Base-by-base conservation (phyloP, 2,888 invertebrate species). In the Anoncus sp. region DNA sequence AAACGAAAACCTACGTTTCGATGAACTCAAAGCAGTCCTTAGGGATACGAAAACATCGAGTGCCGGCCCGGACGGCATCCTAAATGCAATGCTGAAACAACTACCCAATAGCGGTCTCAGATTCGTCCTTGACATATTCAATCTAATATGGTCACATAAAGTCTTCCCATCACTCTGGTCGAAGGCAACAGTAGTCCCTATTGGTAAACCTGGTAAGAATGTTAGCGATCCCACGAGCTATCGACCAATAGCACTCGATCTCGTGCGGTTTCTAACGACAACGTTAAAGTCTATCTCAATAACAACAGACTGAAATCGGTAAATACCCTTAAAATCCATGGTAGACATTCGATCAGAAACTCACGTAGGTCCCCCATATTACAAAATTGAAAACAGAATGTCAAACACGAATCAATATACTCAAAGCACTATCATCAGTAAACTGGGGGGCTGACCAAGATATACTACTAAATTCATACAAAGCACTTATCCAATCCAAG, bases 301-400 rank as follows among this genome's bases (percentile, higher is more conserved):
- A 62, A 71, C n/a, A 22, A 35, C 9, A 24, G 31, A 16, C 43
- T 80, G 9, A 22, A 67, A 49, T 16, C 57, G 3, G 20, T 43
- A 2, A 45, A 77, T 3, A 63, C 57, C 0, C 55, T 71, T 7
- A 75, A 60, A 27, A 63, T 60, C 3, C 67, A 81, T 7, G 84
- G 82, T 10, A 22, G 24, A 79, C 31, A 0, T 80, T 85, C 38
- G 80, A 83, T 40, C 10, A 18, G 0, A 82, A 79, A 60, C 62
- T 84, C 0, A 79, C 77, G 5, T 84, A 83, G 83, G 75, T 16
- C 45, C 40, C 67, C 2, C 83, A 82, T 38, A 74, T 83, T 9
- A 66, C 40, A 18, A 24, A 63, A 16, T n/a, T 79, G 12, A 83
- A 74, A 77, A 53, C 16, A 2, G 51, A 31, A n/a, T 77, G 76